Base-by-base conservation (phyloP, 2,113 vertebrate genomes). In the Peromyscus maniculatus region DNA sequence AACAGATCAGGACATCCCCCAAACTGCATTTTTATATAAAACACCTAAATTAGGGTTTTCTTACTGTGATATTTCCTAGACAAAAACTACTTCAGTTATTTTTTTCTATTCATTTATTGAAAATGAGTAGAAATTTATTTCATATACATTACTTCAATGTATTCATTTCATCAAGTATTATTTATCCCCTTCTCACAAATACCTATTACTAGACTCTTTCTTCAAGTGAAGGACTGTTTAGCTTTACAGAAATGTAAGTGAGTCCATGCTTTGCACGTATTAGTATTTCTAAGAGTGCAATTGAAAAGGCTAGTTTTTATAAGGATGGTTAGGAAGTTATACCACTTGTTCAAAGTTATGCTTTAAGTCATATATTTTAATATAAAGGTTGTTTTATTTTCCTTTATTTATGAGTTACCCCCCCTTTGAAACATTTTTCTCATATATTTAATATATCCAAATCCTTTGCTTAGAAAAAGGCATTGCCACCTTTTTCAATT, bases 41-140 rank as follows among this genome's bases (percentile, higher is more conserved):
- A 91, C 10, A 28, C 55, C 88, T 62, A 89, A 83, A 69, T 64
- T 28, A 64, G 39, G 67, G 64, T 86, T 89, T 75, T 88, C 39
- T 94, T 94, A 95, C 59, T 87, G 5, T 74, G 59, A 88, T 31
- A 87, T 7, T 55, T 72, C 13, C 21, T 10, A 93, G 64, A 92
- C 36, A 89, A 94, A 95, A 96, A n/a, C 15, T 39, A 91, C 78
- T 94, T 91, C 1, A 67, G 43, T 43, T 92, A 95, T 84, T 96
- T 92, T 91, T 91, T 66, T 78, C 17, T 87, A 72, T 72, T 93
- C 93, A 80, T 72, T 89, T 82, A 93, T 64, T 91, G 31, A 62
- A 95, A 69, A 83, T 71, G 28, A 96, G 74, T 95, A 79, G 64
- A 55, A 93, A 89, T 83, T 46, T 95, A 92, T 93, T 91, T 62